Evolutionary conservation across 35 echinoderm and acorn worm species (phyloP).

Genomic region (Diadema setosum): DNA sequence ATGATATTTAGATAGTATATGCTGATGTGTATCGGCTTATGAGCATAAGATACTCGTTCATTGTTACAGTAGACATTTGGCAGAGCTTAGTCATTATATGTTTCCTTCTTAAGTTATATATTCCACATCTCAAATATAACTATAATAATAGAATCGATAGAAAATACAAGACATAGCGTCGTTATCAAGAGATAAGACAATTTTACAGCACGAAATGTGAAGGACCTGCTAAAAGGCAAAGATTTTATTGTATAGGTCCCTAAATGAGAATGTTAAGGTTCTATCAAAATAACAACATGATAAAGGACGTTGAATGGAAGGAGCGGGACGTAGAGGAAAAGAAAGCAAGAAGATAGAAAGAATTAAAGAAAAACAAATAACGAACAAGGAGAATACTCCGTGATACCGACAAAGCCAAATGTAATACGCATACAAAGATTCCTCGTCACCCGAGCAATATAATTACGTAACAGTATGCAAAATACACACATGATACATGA

Average conservation of each 20-base stretch:
- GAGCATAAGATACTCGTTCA: no score
- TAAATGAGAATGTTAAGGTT: background rate
- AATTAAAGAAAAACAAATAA: no score
- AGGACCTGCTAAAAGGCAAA: background rate
- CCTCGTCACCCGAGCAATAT: background rate
- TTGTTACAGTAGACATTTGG: no score
- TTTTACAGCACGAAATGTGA: background rate
- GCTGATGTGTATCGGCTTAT: no score
- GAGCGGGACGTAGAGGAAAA: background rate
- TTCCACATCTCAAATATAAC: background rate
- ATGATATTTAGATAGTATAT: no score
- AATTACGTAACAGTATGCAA: background rate
- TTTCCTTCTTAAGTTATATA: background rate
- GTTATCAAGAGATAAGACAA: no score
- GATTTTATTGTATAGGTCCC: background rate
- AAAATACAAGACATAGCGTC: background rate
- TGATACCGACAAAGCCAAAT: background rate
- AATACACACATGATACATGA: background rate
- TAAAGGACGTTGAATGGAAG: background rate
- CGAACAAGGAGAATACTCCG: background rate
- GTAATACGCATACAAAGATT: background rate
- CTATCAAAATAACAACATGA: background rate
- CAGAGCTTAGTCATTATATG: no score
- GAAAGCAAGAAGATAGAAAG: background rate
- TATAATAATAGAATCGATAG: background rate